These are phyloP conservation scores for Drosophila orosa DNA, from an alignment of 1,140 invertebrate species.

Conservation along the genomic window DNA sequence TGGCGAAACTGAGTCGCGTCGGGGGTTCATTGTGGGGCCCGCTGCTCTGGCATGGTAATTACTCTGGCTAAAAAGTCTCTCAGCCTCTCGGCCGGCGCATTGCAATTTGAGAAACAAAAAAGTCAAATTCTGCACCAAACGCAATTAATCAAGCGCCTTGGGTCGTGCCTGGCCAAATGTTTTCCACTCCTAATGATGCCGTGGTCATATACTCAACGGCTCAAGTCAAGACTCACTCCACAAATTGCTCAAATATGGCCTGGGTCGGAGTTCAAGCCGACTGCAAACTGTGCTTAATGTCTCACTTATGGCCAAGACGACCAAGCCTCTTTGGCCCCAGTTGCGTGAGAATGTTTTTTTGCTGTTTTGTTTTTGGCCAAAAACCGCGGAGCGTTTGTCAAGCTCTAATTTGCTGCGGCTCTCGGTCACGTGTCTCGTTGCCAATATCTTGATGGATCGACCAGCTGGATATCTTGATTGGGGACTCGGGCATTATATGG, in stretches of 20 bases:
- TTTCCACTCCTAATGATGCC: slow-evolving; percentile 78
- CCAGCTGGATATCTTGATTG: slow-evolving; percentile 42
- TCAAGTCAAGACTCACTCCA: slow-evolving; percentile 5
- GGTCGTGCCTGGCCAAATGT: slow-evolving; percentile 81
- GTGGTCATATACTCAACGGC: slow-evolving; percentile 39
- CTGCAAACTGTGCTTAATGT: slow-evolving; percentile 73
- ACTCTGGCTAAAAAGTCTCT: slow-evolving; percentile 48
- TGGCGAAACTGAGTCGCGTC: slow-evolving; percentile 33
- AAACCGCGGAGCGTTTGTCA: slow-evolving; percentile 32
- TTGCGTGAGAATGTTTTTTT: slow-evolving; percentile 45
- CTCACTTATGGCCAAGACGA: slow-evolving; percentile 76
- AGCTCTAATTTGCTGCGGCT: slow-evolving; percentile 45
- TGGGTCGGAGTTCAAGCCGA: slow-evolving; percentile 70
- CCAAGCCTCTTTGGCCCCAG: slow-evolving; percentile 41
- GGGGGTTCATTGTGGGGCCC: slow-evolving; percentile 14
- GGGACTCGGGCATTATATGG: slow-evolving; percentile 39
- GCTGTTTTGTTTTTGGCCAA: slow-evolving; percentile 2
- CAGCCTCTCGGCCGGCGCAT: slow-evolving; percentile 28
- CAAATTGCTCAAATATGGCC: slow-evolving; percentile 74
- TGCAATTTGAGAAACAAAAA: slow-evolving; percentile 78
- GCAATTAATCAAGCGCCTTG: slow-evolving; percentile 75
- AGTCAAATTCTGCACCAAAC: slow-evolving; percentile 76
- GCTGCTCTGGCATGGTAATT: slow-evolving; percentile 70
- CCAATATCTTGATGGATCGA: slow-evolving; percentile 52
- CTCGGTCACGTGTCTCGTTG: slow-evolving; percentile 37